Conservation (phyloP, 2,113 vertebrate genomes). For the Paradoxurus hermaphroditus region DNA sequence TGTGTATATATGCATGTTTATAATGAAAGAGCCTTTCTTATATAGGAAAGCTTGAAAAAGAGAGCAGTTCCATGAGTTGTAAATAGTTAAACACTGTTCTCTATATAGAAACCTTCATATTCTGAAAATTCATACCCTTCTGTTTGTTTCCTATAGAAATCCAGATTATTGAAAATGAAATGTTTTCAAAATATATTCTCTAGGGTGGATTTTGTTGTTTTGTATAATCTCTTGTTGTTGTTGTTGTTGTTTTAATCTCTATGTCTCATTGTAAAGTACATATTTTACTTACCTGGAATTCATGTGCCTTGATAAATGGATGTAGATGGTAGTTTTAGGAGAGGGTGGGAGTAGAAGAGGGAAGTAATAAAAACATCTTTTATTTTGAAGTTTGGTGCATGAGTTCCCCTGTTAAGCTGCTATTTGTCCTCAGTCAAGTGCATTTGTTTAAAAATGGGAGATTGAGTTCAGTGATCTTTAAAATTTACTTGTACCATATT, state of each 20-base stretch:
- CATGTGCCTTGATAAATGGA: neutral
- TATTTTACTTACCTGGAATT: neutral
- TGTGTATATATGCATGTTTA: neutral
- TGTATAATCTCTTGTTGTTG: neutral
- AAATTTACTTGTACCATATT: slow-evolving; percentile 42
- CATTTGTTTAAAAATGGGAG: slow-evolving; percentile 32
- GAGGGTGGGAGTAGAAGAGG: neutral
- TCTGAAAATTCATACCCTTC: neutral
- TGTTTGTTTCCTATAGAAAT: neutral
- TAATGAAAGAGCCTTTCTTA: neutral
- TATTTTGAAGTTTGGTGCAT: neutral
- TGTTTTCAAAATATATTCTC: neutral
- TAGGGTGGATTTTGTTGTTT: neutral
- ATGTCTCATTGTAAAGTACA: neutral
- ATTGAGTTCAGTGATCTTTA: slow-evolving; percentile 23
- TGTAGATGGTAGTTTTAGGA: neutral
- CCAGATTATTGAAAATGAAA: neutral
- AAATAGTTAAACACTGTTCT: slow-evolving; percentile 25
- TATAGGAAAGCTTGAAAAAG: neutral
- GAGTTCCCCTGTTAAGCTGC: slow-evolving; percentile 1
- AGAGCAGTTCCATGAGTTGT: neutral
- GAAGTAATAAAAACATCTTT: neutral
- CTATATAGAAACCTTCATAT: neutral
- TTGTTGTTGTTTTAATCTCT: neutral
- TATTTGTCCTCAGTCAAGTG: slow-evolving; percentile 17